Base-by-base conservation (phyloP, 1,140 invertebrate species). In the Tetragonula clypearis region DNA sequence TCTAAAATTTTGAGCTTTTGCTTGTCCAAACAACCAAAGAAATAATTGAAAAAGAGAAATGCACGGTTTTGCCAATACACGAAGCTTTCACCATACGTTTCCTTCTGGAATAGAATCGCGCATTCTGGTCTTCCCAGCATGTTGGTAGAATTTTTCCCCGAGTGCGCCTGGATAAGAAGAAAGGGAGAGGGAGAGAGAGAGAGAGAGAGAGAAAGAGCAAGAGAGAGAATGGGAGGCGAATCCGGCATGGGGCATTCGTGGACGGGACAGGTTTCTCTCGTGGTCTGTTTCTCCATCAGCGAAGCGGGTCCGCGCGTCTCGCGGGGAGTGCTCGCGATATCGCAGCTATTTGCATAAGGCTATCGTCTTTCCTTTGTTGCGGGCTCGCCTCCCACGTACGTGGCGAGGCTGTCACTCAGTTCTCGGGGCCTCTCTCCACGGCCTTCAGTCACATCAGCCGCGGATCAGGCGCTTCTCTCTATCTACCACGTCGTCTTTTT, bases 311-410 rank as follows among this genome's bases (percentile, higher is more conserved):
- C 76, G 73, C 85, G 85, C 81, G 85, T 76, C 79, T 71, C 82
- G 82, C 74, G 60, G 58, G 77, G 72, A 83, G 73, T 60, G 86
- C 79, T 88, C 83, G 84, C 90, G 90, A 93, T 94, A 94, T 93
- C 90, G 90, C 88, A 87, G 84, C 82, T 72, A 93, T 94, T 94
- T 94, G 93, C 94, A 94, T 94, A 92, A 90, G 90, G 89, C 92
- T 92, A 93, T 93, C 90, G 90, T 91, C 90, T 88, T 87, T 82
- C 90, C 90, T 91, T 91, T 91, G 90, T 91, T 89, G 90, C 65
- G 75, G 86, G 90, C 81, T 92, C 86, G 92, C 93, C 93, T 94
- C 93, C 94, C 93, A 94, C 93, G 91, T 93, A 91, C 87, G 91
- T 88, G 92, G 91, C 89, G 88, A 89, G 88, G 90, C 91, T 94